These are phyloP conservation scores for Enteromius viviparus DNA, from an alignment of 2,797 vertebrate species.

Conservation along the genomic window DNA sequence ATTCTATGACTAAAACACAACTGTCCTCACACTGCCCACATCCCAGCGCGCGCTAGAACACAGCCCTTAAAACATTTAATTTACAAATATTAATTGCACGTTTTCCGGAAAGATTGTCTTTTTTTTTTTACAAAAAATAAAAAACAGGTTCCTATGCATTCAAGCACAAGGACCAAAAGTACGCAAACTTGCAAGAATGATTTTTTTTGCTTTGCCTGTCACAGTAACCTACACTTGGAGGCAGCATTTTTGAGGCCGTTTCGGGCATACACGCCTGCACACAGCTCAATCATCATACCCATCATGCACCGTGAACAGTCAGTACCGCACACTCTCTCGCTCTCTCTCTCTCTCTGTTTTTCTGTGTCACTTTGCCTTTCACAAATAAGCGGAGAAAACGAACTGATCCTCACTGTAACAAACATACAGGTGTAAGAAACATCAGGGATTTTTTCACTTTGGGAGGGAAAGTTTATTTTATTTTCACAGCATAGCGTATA, in stretches of 20 bases:
- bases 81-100: background rate
- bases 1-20: background rate
- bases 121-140: background rate
- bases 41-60: background rate
- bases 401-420: constrained; percentile 19
- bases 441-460: constrained; percentile 11
- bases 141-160: background rate
- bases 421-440: constrained; percentile 12
- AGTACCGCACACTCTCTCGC: background rate
- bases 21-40: background rate
- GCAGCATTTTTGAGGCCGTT: constrained; percentile 36
- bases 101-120: background rate
- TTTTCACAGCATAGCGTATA: constrained; percentile 1
- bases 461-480: constrained; percentile 1
- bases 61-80: background rate
- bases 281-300: constrained; percentile 29
- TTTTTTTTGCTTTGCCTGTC: constrained; percentile 44
- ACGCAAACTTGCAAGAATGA: background rate
- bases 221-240: constrained; percentile 52
- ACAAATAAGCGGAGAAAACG: constrained; percentile 10
- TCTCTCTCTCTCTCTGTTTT: background rate
- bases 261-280: constrained; percentile 22
- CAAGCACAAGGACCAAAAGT: background rate
- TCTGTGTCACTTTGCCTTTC: background rate
- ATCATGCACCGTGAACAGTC: constrained; percentile 24